Evolutionary conservation across 2,888 invertebrate genomes (phyloP), one percentile per base, ranked within the genome.

Genomic region (Hemaris fuciformis): DNA sequence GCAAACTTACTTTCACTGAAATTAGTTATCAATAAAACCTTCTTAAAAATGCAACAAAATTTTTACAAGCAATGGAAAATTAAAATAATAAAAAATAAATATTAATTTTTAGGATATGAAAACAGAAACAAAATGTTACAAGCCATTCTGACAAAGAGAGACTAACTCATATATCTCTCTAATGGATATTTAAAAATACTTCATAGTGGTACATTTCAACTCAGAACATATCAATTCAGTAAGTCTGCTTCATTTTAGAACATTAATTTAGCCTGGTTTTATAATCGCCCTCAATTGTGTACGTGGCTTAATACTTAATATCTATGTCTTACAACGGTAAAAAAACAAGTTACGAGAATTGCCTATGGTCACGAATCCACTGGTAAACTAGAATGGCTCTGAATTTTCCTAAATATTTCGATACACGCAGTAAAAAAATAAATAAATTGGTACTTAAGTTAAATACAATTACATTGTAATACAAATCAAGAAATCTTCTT

Each of bases 261-360:
- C 4, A 3, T 2, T 8, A 31, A 53, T 31, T 20, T 31, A 31
- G 53, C 53, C 18, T 8, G 20, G 13, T 57, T 57, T 57, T 6
- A 41, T 57, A 20, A 41, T 38, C 34, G 43, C 18, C 59, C 59
- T 59, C 59, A 84, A n/a, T 84, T 87, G 87, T 83, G 80, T 84
- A 84, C 83, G 88, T 89, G 91, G 90, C 90, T 81, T 83, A 79
- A 78, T 79, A 60, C 85, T 89, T 89, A 89, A 78, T 79, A 88
- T 87, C 90, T 91, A 91, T 85, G 85, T 88, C 89, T 90, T 89
- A 91, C n/a, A n/a, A n/a, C 80, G 83, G 84, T 89, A 88, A 80
- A 80, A 81, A 85, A 80, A 81, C n/a, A n/a, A 85, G 77, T 79
- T 81, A 83, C 83, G 87, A 88, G 89, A 84, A 79, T 86, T 89